Evolutionary conservation across 1,140 invertebrate genomes (phyloP).

Genomic region (Bicyclus anynana): DNA sequence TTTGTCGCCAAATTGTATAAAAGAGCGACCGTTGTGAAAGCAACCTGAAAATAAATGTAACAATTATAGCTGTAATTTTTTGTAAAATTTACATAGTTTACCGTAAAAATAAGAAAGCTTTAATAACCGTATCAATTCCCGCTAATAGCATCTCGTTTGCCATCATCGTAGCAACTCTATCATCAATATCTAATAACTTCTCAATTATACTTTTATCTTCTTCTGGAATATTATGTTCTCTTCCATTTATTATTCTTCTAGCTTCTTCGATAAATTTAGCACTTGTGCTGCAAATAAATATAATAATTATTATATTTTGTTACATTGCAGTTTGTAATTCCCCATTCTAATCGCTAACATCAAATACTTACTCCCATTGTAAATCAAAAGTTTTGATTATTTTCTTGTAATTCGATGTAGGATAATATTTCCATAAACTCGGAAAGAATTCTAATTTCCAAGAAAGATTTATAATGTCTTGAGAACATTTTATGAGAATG

Average conservation of each 20-base stretch:
- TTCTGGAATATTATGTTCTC: conserved; percentile 46
- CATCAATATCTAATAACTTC: conserved; percentile 73
- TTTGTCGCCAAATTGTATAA: conserved; percentile 54
- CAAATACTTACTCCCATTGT: conserved; percentile 61
- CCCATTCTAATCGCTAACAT: too few species aligned
- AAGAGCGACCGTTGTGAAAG: conserved; percentile 39
- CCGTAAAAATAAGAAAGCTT: too few species aligned
- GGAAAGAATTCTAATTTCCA: conserved; percentile 79
- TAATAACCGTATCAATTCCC: conserved; percentile 89
- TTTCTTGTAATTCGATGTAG: conserved; percentile 78
- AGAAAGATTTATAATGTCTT: conserved; percentile 79
- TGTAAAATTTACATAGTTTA: conserved; percentile 40
- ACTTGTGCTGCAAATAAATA: conserved; percentile 37
- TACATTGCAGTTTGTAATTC: too few species aligned
- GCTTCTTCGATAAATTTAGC: conserved; percentile 46
- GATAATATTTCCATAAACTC: conserved; percentile 80
- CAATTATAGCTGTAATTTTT: too few species aligned
- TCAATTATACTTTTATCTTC: conserved; percentile 77
- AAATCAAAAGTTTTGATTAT: conserved; percentile 68
- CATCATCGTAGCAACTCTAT: conserved; percentile 81
- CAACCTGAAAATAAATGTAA: conserved; percentile 34
- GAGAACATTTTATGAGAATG: conserved; percentile 79
- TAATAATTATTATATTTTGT: neutral
- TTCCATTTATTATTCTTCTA: conserved; percentile 39
- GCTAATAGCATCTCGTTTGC: conserved; percentile 86